These are phyloP conservation scores for Phania funesta DNA, from an alignment of 2,888 invertebrate genomes.

Conservation along the genomic window DNA sequence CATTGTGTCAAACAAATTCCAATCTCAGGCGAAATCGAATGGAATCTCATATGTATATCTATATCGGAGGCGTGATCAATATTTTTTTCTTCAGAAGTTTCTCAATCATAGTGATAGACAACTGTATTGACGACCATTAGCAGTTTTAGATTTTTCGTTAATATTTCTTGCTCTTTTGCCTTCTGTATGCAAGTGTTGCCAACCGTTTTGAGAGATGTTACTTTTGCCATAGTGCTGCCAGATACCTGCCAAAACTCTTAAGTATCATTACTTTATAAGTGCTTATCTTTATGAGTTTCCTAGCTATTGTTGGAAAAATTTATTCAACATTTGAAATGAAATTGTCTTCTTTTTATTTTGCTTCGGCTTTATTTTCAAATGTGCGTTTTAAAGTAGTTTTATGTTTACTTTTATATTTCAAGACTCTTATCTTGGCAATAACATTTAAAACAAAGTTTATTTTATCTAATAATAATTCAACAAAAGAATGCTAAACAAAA, in stretches of 20 bases:
- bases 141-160: neutral
- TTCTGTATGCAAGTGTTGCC: neutral
- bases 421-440: neutral
- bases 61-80: too few relatives aligned
- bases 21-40: too few relatives aligned
- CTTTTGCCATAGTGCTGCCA: neutral
- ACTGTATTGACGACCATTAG: too few relatives aligned
- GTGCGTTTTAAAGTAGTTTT: too few relatives aligned
- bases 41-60: too few relatives aligned
- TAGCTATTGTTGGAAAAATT: neutral
- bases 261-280: neutral
- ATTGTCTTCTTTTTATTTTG: neutral
- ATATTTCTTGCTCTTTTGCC: neutral
- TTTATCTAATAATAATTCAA: slow-evolving; percentile 1
- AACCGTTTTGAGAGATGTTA: neutral
- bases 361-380: neutral
- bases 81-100: too few relatives aligned
- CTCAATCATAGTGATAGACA: too few relatives aligned
- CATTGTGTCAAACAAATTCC: too few relatives aligned
- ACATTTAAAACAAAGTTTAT: slow-evolving; percentile 14
- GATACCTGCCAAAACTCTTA: neutral
- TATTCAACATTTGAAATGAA: neutral
- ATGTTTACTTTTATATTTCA: neutral
- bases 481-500: neutral
- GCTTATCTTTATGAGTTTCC: neutral